A percentile compares a stretch with the other conserved stretches of the same genome.
Evolutionary conservation across 2,797 vertebrate species (phyloP).

Genomic region (Chloroceryle amazona): DNA sequence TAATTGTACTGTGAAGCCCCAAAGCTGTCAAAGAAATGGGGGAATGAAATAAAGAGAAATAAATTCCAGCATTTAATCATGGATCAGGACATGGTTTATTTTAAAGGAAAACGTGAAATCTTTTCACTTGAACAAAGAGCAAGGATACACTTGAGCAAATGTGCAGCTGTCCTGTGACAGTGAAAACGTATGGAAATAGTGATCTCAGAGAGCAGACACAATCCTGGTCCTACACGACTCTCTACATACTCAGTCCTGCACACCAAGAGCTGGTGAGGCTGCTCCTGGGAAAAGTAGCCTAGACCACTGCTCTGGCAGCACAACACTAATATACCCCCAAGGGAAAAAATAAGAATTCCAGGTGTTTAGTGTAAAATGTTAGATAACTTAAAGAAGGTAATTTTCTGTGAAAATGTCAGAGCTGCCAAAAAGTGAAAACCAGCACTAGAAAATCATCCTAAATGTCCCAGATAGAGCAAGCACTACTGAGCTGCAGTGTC

Average conservation of each 20-base stretch:
- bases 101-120: neutral
- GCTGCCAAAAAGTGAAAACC: neutral
- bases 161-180: fast-evolving
- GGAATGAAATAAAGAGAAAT: neutral
- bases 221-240: neutral
- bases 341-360: neutral
- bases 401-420: neutral
- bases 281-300: neutral
- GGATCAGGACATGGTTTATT: fast-evolving
- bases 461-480: neutral
- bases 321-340: fast-evolving
- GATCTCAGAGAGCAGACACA: fast-evolving
- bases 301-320: neutral
- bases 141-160: neutral
- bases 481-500: neutral
- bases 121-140: neutral
- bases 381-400: neutral
- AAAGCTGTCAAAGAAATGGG: neutral
- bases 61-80: neutral
- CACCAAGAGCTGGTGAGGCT: fast-evolving
- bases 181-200: neutral
- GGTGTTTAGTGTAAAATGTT: neutral
- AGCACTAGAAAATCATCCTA: neutral
- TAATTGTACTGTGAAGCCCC: neutral
- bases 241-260: fast-evolving